Evolutionary conservation across 1,140 invertebrate genomes (phyloP).

Genomic region (Trypoxylus dichotomus): DNA sequence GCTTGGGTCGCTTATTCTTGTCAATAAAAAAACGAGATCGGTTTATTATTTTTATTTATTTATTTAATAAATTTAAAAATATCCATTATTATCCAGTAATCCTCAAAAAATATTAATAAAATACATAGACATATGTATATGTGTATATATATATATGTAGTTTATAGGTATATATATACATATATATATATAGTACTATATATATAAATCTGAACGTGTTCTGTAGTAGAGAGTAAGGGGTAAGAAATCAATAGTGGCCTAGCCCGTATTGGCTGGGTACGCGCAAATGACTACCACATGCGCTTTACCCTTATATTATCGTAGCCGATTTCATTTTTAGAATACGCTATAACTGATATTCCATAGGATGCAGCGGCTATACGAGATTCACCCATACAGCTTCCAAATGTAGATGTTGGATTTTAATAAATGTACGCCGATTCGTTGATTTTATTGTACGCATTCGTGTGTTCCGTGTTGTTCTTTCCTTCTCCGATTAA

Average conservation of each 20-base stretch:
- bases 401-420: background rate
- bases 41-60: background rate
- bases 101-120: background rate
- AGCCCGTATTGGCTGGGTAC: constrained; percentile 36
- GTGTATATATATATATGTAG: background rate
- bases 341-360: constrained; percentile 35
- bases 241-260: constrained; percentile 40
- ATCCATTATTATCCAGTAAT: no score
- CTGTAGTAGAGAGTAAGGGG: constrained; percentile 36
- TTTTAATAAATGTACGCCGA: background rate
- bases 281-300: constrained; percentile 43
- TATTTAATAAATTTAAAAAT: background rate
- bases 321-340: constrained; percentile 39
- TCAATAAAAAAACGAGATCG: background rate
- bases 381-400: background rate
- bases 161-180: background rate
- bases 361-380: constrained; percentile 2
- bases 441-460: background rate
- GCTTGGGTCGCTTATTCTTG: background rate
- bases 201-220: constrained; percentile 35
- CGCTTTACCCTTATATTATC: constrained; percentile 39
- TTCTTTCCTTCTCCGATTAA: background rate
- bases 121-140: background rate
- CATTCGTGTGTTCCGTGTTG: background rate
- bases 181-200: constrained; percentile 9